Conservation (phyloP, 1,140 invertebrate species). For the Melanaphis sacchari region DNA sequence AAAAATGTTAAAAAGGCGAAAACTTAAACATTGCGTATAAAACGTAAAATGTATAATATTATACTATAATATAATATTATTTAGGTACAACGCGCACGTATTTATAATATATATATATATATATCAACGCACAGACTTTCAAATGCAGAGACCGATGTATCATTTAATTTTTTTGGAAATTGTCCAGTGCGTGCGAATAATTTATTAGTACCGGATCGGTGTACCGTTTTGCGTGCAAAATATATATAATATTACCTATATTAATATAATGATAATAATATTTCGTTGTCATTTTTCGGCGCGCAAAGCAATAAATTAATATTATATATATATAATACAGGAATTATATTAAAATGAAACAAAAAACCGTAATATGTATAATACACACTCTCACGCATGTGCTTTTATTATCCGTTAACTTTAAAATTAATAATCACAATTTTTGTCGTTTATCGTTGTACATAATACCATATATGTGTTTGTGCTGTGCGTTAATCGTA, state of each 20-base stretch:
- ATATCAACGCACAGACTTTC: not conserved
- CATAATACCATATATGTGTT: not conserved
- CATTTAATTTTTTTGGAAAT: constrained; percentile 19
- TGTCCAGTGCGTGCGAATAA: constrained; percentile 39
- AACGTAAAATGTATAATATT: not conserved
- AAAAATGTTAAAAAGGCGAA: not conserved
- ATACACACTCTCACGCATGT: not conserved
- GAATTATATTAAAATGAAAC: not conserved
- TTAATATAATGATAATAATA: constrained; percentile 8
- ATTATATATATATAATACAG: not conserved
- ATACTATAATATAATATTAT: not conserved
- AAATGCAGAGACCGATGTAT: not conserved
- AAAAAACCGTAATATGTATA: constrained; percentile 31
- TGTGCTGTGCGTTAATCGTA: not conserved
- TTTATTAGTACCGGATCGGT: constrained; percentile 17
- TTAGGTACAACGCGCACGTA: not conserved
- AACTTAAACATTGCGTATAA: not conserved
- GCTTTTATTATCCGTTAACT: not conserved
- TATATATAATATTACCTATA: no score
- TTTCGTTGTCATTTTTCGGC: constrained; percentile 25
- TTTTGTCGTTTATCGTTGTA: not conserved
- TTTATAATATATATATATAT: not conserved
- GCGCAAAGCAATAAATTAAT: constrained; percentile 14
- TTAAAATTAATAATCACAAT: not conserved
- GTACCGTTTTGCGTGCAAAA: not conserved